Conservation (phyloP, 2,888 invertebrate genomes). For the Hedychridium roseum region DNA sequence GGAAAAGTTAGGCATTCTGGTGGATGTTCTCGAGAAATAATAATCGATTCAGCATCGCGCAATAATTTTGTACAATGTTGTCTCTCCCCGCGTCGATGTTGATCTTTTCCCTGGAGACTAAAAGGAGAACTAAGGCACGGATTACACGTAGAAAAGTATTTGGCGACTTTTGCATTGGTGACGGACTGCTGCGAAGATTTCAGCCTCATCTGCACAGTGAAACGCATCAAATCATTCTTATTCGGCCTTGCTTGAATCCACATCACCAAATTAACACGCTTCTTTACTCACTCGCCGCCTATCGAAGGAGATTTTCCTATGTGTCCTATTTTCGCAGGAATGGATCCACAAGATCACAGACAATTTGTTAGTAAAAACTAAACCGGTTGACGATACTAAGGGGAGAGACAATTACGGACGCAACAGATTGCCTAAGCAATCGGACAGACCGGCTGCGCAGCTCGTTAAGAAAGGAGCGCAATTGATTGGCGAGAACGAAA, state of each 20-base stretch:
- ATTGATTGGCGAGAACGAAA: conserved; percentile 41
- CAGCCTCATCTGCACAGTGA: conserved; percentile 49
- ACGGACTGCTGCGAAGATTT: conserved; percentile 46
- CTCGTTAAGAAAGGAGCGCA: conserved; percentile 36
- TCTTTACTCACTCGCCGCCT: conserved; percentile 40
- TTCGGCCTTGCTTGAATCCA: conserved; percentile 48
- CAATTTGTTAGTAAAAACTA: conserved; percentile 55
- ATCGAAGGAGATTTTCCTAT: too few species aligned
- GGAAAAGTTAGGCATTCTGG: conserved; percentile 39
- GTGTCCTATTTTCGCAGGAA: conserved; percentile 61
- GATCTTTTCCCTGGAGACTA: conserved; percentile 23
- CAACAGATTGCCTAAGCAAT: conserved; percentile 32
- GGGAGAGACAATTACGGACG: conserved; percentile 58
- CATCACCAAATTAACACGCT: conserved; percentile 47
- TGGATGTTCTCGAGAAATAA: conserved; percentile 44
- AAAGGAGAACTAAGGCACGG: not conserved
- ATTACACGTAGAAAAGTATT: conserved; percentile 13
- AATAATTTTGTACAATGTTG: conserved; percentile 39
- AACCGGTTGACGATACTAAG: conserved; percentile 49
- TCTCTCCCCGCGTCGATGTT: conserved; percentile 49
- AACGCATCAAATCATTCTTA: conserved; percentile 48
- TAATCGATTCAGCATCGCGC: too few species aligned
- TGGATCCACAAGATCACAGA: conserved; percentile 61
- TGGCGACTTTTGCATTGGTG: conserved; percentile 45
- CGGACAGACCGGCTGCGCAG: conserved; percentile 32